phyloP scores from a whole-genome alignment of 2,797 vertebrate species.

The Basileuterus tristriatus region DNA sequence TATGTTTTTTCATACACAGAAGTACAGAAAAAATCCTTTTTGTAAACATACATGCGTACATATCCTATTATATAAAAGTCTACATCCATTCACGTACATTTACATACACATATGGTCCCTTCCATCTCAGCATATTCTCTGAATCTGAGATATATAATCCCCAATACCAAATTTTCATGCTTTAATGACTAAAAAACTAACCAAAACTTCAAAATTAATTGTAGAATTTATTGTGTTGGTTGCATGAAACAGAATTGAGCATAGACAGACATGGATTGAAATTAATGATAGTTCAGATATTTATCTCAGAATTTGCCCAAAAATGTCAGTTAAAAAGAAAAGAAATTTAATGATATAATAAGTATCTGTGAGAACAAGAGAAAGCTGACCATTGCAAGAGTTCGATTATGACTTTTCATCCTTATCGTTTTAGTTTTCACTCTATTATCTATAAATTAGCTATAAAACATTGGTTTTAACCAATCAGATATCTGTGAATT shows the following conservation, averaged over 20 bases:
- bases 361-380: not conserved
- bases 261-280: not conserved
- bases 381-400: not conserved
- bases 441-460: not conserved
- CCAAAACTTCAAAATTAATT: not conserved
- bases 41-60: fast-evolving
- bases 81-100: fast-evolving
- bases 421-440: not conserved
- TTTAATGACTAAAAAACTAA: not conserved
- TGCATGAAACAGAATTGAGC: not conserved
- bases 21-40: not conserved
- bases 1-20: not conserved
- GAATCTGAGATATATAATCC: not conserved
- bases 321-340: not conserved
- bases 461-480: not conserved
- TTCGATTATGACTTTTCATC: not conserved
- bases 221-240: not conserved
- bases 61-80: not conserved
- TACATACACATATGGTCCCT: not conserved
- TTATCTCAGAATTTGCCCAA: not conserved
- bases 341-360: not conserved
- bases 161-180: not conserved
- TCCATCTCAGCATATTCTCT: not conserved
- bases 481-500: not conserved
- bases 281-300: not conserved